Evolutionary conservation across 2,797 vertebrate species (phyloP).

Genomic region (Gymnodraco acuticeps): DNA sequence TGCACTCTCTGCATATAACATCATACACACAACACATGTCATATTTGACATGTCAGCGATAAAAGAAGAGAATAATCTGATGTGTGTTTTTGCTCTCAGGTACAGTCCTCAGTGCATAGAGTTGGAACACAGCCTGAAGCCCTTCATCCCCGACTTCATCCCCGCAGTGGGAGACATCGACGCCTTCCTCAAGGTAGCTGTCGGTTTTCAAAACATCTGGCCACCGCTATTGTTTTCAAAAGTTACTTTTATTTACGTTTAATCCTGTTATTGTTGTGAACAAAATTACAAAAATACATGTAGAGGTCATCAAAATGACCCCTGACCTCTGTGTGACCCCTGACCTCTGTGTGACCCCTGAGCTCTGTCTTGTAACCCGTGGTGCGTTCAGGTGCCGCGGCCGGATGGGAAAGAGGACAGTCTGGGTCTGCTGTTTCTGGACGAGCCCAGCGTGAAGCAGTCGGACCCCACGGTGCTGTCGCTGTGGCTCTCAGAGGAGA

Average conservation of each 20-base stretch:
- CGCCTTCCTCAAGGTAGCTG: slow-evolving; percentile 93
- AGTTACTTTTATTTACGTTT: not conserved
- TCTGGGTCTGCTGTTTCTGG: slow-evolving; percentile 92
- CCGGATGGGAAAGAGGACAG: slow-evolving; percentile 89
- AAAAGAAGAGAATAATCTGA: no score
- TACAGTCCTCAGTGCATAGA: slow-evolving; percentile 91
- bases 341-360: not conserved
- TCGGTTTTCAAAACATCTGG: no score
- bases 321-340: slow-evolving; percentile 1
- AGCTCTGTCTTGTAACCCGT: not conserved
- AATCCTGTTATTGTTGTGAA: not conserved
- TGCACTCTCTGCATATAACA: no score
- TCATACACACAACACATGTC: no score
- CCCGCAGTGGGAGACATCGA: slow-evolving; percentile 97
- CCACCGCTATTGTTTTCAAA: not conserved
- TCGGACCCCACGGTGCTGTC: slow-evolving; percentile 94
- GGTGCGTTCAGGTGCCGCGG: slow-evolving; percentile 87
- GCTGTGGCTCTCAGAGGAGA: slow-evolving; percentile 94
- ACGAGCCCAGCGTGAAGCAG: slow-evolving; percentile 95
- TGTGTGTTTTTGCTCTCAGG: slow-evolving; percentile 69
- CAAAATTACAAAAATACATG: no score
- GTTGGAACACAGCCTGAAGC: slow-evolving; percentile 93
- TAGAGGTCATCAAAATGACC: not conserved
- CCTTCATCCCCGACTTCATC: slow-evolving; percentile 97
- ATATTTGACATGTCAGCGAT: no score